Percentiles rank a stretch among this genome's conserved stretches.
phyloP scores from a whole-genome alignment of 2,888 invertebrate species.

The Cotesia congregata region DNA sequence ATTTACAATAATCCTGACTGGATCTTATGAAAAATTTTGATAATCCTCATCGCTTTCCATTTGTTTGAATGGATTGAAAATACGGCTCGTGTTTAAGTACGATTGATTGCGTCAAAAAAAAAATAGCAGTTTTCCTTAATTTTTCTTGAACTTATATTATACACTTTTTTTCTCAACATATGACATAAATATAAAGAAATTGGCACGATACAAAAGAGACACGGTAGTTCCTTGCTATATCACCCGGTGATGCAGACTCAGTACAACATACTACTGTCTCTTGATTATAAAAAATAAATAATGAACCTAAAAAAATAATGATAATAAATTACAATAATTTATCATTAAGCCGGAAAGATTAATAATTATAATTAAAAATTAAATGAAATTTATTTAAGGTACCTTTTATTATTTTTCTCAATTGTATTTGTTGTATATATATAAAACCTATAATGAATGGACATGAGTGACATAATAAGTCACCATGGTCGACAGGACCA shows the following conservation, averaged over 20 bases:
- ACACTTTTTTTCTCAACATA: too few species aligned
- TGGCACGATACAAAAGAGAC: too few species aligned
- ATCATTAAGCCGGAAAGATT: background rate
- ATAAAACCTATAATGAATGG: slow-evolving; percentile 30
- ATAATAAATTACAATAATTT: background rate
- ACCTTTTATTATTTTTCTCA: background rate
- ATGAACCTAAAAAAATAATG: background rate
- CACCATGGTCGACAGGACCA: slow-evolving; percentile 58
- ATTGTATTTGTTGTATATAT: background rate
- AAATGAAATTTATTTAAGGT: background rate
- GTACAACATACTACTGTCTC: background rate
- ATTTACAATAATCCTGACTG: too few species aligned
- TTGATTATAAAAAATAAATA: background rate
- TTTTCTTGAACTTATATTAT: too few species aligned
- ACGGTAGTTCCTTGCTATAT: too few species aligned
- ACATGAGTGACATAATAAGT: slow-evolving; percentile 63
- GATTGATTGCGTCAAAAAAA: too few species aligned
- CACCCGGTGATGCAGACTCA: background rate
- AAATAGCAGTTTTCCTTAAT: too few species aligned
- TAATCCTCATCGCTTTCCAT: too few species aligned
- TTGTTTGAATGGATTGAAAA: too few species aligned
- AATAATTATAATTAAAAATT: background rate
- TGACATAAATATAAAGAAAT: too few species aligned
- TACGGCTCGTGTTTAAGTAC: too few species aligned
- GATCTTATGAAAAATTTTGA: too few species aligned